Evolutionary conservation across 1,140 invertebrate genomes (phyloP).

Genomic region (Gerris buenoi): DNA sequence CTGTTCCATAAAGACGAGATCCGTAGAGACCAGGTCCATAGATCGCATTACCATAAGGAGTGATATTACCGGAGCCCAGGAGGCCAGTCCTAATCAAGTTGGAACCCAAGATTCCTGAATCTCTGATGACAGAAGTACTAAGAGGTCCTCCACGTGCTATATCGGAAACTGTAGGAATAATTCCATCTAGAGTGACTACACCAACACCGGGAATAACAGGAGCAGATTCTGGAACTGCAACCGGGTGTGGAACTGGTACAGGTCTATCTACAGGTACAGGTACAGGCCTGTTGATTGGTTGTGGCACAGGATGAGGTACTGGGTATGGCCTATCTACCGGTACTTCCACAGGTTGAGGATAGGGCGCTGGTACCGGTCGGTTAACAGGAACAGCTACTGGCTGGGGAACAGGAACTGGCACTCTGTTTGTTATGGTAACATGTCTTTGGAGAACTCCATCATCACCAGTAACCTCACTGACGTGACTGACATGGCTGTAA

Average conservation of each 20-base stretch:
- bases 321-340: slow-evolving; percentile 40
- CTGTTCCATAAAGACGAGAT: background rate
- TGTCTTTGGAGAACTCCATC: slow-evolving; percentile 28
- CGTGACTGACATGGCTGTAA: too few relatives aligned
- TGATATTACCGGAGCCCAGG: background rate
- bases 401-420: slow-evolving; percentile 38
- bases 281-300: slow-evolving; percentile 45
- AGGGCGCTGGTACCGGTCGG: slow-evolving; percentile 29
- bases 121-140: slow-evolving; percentile 42
- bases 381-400: slow-evolving; percentile 45
- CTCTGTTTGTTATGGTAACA: slow-evolving; percentile 32
- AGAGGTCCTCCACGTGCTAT: too few relatives aligned
- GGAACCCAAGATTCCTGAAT: too few relatives aligned
- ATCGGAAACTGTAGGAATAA: too few relatives aligned
- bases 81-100: slow-evolving; percentile 12
- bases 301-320: slow-evolving; percentile 44
- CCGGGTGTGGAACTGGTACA: slow-evolving; percentile 12
- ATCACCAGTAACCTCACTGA: slow-evolving; percentile 18
- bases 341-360: slow-evolving; percentile 29
- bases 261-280: slow-evolving; percentile 39
- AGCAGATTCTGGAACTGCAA: slow-evolving; percentile 1
- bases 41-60: too few relatives aligned
- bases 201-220: background rate
- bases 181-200: too few relatives aligned
- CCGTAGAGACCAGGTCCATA: too few relatives aligned